Evolutionary conservation across 2,888 invertebrate species (phyloP).

Genomic region (Homarus gammarus): DNA sequence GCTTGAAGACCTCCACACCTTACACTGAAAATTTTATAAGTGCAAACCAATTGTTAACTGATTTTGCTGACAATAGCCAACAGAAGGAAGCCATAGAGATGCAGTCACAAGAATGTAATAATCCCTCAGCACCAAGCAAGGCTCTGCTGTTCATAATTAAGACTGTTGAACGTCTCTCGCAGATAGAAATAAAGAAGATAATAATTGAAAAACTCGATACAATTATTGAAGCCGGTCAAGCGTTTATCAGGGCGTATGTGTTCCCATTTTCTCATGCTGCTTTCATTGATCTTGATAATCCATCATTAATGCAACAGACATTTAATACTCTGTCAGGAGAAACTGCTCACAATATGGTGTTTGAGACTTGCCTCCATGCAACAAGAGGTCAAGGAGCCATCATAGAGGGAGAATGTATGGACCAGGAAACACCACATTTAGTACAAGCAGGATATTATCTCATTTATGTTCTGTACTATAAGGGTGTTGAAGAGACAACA

Average conservation of each 20-base stretch:
- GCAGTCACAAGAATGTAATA: not conserved
- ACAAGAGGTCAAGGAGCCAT: conserved; percentile 48
- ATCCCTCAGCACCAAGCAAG: conserved; percentile 24
- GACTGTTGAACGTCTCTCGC: conserved; percentile 40
- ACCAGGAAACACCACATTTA: conserved; percentile 47
- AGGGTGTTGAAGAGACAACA: not conserved
- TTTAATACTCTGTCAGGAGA: not conserved
- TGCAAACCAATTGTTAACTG: not conserved
- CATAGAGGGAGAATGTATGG: conserved; percentile 46
- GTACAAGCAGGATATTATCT: conserved; percentile 71
- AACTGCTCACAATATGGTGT: conserved; percentile 26
- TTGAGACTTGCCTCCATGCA: conserved; percentile 57
- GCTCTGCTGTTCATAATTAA: conserved; percentile 52
- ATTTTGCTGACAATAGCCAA: not conserved
- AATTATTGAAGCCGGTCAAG: conserved; percentile 34
- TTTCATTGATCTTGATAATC: conserved; percentile 50
- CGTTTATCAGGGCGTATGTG: conserved; percentile 48
- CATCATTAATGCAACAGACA: conserved; percentile 1
- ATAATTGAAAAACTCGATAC: conserved; percentile 45
- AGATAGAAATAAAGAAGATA: conserved; percentile 44
- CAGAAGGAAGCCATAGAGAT: not conserved
- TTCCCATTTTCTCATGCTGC: conserved; percentile 58
- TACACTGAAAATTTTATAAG: not conserved
- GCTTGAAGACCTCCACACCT: not conserved
- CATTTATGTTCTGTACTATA: conserved; percentile 47